These are phyloP conservation scores for Tillus elongatus DNA, from an alignment of 2,888 invertebrate genomes.

Conservation along the genomic window DNA sequence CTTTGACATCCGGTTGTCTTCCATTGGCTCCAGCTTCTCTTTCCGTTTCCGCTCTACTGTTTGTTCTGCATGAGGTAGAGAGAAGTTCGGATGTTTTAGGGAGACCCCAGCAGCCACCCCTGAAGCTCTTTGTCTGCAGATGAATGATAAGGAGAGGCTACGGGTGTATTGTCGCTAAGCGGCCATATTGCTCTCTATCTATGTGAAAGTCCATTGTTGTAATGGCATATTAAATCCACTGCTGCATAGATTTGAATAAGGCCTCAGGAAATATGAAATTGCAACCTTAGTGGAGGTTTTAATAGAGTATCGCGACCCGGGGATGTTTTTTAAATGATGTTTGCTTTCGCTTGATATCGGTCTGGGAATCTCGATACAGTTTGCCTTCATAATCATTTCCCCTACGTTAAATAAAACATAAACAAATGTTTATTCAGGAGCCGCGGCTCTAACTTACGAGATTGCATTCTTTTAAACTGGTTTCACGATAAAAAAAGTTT, in stretches of 20 bases:
- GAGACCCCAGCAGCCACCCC: constrained; percentile 10
- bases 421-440: constrained; percentile 34
- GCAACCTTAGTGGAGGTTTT: constrained; percentile 28
- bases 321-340: constrained; percentile 18
- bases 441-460: too few species aligned
- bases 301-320: constrained; percentile 24
- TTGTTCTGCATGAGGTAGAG: constrained; percentile 30
- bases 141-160: constrained; percentile 37
- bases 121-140: constrained; percentile 27
- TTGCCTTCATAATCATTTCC: constrained; percentile 30
- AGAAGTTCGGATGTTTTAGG: constrained; percentile 23
- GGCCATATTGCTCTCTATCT: constrained; percentile 33
- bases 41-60: constrained; percentile 31
- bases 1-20: constrained; percentile 37
- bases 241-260: constrained; percentile 32
- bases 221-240: constrained; percentile 30
- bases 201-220: constrained; percentile 34
- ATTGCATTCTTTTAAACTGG: too few species aligned
- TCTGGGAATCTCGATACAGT: constrained; percentile 26
- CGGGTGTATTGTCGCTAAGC: constrained; percentile 35
- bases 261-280: constrained; percentile 34
- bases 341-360: constrained; percentile 19
- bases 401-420: constrained; percentile 33
- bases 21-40: constrained; percentile 33
- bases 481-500: too few species aligned